Conservation (phyloP, 2,888 invertebrate species). For the Automeris io region DNA sequence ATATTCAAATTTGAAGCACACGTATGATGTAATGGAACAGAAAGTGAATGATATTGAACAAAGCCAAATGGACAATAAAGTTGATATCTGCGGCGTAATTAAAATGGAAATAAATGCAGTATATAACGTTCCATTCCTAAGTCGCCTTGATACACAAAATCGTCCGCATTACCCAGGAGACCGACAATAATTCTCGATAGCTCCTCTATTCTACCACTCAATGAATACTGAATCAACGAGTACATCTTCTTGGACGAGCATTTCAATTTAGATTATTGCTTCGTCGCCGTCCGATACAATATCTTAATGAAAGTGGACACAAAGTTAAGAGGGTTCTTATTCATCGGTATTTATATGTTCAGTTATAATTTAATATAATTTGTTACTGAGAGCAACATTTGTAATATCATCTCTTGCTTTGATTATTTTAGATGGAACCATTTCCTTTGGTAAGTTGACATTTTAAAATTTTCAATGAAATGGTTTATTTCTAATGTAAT, state of each 20-base stretch:
- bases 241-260: constrained; percentile 49
- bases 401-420: too few species aligned
- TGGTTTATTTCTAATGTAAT: too few species aligned
- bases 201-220: constrained; percentile 56
- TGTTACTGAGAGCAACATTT: neutral
- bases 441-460: too few species aligned
- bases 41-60: too few species aligned
- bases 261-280: constrained; percentile 72
- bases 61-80: too few species aligned
- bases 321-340: neutral
- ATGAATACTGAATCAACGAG: constrained; percentile 66
- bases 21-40: too few species aligned
- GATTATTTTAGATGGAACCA: too few species aligned
- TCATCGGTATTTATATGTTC: neutral
- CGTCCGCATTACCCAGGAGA: constrained; percentile 59
- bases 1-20: too few species aligned
- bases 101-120: too few species aligned
- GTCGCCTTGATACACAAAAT: constrained; percentile 27
- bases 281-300: constrained; percentile 7
- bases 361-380: constrained; percentile 1
- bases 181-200: constrained; percentile 69
- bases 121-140: constrained; percentile 16
- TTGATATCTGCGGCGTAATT: too few species aligned
- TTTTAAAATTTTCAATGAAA: too few species aligned
- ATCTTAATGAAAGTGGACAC: constrained; percentile 3